phyloP scores from a whole-genome alignment of 1,140 invertebrate genomes.

The Asobara japonica region DNA sequence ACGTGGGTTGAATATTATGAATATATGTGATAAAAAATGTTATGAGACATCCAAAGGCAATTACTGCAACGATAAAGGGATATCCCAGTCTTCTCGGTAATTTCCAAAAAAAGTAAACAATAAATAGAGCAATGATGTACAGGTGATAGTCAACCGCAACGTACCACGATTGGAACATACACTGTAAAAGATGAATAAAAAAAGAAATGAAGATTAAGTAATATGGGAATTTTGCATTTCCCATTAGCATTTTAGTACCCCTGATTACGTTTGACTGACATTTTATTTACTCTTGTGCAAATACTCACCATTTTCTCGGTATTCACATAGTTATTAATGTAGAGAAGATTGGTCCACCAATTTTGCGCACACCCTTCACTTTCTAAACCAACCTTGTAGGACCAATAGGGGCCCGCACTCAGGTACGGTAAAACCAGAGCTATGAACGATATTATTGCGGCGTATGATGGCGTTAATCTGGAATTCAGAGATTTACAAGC shows the following conservation, averaged over 20 bases:
- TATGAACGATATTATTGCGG: constrained; percentile 53
- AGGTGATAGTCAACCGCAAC: constrained; percentile 69
- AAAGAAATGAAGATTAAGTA: constrained; percentile 14
- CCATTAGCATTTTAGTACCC: constrained; percentile 2
- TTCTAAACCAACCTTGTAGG: constrained; percentile 41
- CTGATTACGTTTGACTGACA: neutral
- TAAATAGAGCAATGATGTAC: constrained; percentile 62
- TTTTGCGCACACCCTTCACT: constrained; percentile 58
- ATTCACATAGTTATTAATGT: constrained; percentile 69
- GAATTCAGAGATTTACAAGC: constrained; percentile 25
- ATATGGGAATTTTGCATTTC: neutral
- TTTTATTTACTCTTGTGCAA: constrained; percentile 3
- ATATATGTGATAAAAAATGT: constrained; percentile 44
- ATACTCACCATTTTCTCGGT: constrained; percentile 48
- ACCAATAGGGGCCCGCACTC: constrained; percentile 56
- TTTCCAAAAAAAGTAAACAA: constrained; percentile 63
- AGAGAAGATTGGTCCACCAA: constrained; percentile 71
- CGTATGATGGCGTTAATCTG: constrained; percentile 61
- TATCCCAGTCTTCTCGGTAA: constrained; percentile 51
- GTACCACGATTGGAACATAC: constrained; percentile 70
- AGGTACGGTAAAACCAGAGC: constrained; percentile 49
- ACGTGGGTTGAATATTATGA: constrained; percentile 40
- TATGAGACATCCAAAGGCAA: constrained; percentile 35
- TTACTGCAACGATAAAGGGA: constrained; percentile 35
- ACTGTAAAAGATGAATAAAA: constrained; percentile 59